These are phyloP conservation scores for Myotis daubentonii DNA, from an alignment of 2,797 vertebrate species.

Conservation along the genomic window DNA sequence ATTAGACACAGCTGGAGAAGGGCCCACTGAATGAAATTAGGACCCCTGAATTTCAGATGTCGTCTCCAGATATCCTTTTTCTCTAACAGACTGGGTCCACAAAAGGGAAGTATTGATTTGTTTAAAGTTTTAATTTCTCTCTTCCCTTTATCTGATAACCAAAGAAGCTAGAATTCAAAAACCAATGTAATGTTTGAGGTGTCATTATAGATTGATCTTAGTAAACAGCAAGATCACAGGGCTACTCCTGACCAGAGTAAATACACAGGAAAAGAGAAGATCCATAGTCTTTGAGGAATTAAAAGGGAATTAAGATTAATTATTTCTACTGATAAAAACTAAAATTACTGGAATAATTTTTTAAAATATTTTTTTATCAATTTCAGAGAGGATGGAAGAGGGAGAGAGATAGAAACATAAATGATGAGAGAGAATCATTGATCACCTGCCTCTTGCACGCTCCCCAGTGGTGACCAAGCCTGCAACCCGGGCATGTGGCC, in stretches of 20 bases:
- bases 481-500: too few relatives aligned
- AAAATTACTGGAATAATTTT: background rate
- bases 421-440: too few relatives aligned
- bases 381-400: too few relatives aligned
- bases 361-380: background rate
- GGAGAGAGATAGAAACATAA: too few relatives aligned
- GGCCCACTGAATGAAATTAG: background rate
- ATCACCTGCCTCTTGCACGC: too few relatives aligned
- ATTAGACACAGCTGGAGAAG: background rate
- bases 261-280: background rate
- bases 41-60: background rate
- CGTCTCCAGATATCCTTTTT: background rate
- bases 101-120: background rate
- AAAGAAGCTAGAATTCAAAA: background rate
- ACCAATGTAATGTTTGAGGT: background rate
- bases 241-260: background rate
- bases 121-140: background rate
- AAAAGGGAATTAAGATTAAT: constrained; percentile 12
- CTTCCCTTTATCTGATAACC: background rate
- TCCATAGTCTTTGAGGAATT: background rate
- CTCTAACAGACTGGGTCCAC: background rate
- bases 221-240: background rate
- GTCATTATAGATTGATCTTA: background rate
- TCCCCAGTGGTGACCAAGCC: too few relatives aligned
- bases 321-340: constrained; percentile 2